Conservation (phyloP, 1,140 invertebrate species). For the Gryon sp. region DNA sequence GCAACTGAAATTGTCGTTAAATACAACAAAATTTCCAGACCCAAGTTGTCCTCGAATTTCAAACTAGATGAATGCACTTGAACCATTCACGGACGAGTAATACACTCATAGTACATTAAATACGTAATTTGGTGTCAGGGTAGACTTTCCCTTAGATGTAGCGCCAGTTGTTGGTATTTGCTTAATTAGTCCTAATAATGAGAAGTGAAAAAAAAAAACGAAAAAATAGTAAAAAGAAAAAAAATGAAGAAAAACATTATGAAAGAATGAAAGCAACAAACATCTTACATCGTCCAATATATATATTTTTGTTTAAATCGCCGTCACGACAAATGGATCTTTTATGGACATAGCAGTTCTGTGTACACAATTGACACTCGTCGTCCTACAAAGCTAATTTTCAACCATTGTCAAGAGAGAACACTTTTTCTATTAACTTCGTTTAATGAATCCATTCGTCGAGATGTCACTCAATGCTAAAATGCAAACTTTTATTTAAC, state of each 20-base stretch:
- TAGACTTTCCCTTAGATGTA: slow-evolving; percentile 80
- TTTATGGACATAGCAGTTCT: slow-evolving; percentile 2
- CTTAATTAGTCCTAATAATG: slow-evolving; percentile 69
- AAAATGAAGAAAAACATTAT: slow-evolving; percentile 33
- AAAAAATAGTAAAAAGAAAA: slow-evolving; percentile 40
- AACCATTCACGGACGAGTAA: slow-evolving; percentile 76
- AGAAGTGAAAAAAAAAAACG: slow-evolving; percentile 42
- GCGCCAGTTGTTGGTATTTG: slow-evolving; percentile 73
- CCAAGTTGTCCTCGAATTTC: slow-evolving; percentile 33
- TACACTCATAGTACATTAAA: slow-evolving; percentile 81
- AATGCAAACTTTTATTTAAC: slow-evolving; percentile 38
- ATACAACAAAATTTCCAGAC: neutral
- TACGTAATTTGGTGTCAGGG: slow-evolving; percentile 82
- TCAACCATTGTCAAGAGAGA: neutral
- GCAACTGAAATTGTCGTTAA: slow-evolving; percentile 16
- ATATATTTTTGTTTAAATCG: slow-evolving; percentile 35
- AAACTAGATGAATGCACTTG: slow-evolving; percentile 42
- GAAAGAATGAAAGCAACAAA: slow-evolving; percentile 39
- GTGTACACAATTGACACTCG: slow-evolving; percentile 31
- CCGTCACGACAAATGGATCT: slow-evolving; percentile 54
- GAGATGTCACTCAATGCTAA: slow-evolving; percentile 55
- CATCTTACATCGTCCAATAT: slow-evolving; percentile 56
- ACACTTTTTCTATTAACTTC: slow-evolving; percentile 4
- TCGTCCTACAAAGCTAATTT: slow-evolving; percentile 11
- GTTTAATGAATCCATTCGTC: slow-evolving; percentile 48